Evolutionary conservation across 2,888 invertebrate genomes (phyloP).

Genomic region (Caenorhabditis afra): DNA sequence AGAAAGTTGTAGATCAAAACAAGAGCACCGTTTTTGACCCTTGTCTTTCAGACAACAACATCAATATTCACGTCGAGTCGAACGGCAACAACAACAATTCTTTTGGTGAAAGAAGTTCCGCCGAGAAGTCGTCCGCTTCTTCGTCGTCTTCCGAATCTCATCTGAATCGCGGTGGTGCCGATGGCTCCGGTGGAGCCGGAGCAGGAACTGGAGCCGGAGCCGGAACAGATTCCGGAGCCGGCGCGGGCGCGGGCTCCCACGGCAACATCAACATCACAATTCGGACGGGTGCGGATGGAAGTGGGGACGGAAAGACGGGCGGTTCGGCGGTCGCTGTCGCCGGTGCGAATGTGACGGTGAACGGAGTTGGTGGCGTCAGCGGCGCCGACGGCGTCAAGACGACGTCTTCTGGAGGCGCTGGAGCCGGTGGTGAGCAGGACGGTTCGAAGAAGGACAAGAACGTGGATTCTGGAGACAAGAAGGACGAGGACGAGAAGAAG

Average conservation of each 20-base stretch:
- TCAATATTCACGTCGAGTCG: constrained; percentile 57
- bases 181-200: constrained; percentile 10
- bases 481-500: constrained; percentile 2
- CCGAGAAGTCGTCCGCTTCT: constrained; percentile 8
- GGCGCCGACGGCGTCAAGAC: neutral
- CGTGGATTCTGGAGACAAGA: constrained; percentile 13
- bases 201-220: constrained; percentile 30
- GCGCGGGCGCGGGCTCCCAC: constrained; percentile 23
- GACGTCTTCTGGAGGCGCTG: constrained; percentile 15
- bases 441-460: neutral
- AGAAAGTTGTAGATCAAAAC: too few relatives aligned
- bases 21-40: too few relatives aligned
- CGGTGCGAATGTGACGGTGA: constrained; percentile 30
- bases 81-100: constrained; percentile 58
- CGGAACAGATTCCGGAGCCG: constrained; percentile 31
- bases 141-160: neutral
- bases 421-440: constrained; percentile 6
- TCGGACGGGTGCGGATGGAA: constrained; percentile 52
- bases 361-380: constrained; percentile 1
- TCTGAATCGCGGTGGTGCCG: neutral
- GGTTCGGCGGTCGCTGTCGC: constrained; percentile 47
- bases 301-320: constrained; percentile 37
- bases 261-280: constrained; percentile 65
- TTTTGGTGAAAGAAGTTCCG: constrained; percentile 29
- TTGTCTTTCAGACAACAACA: constrained; percentile 24